Base-by-base conservation (phyloP, 2,888 invertebrate genomes). In the Oscheius onirici region DNA sequence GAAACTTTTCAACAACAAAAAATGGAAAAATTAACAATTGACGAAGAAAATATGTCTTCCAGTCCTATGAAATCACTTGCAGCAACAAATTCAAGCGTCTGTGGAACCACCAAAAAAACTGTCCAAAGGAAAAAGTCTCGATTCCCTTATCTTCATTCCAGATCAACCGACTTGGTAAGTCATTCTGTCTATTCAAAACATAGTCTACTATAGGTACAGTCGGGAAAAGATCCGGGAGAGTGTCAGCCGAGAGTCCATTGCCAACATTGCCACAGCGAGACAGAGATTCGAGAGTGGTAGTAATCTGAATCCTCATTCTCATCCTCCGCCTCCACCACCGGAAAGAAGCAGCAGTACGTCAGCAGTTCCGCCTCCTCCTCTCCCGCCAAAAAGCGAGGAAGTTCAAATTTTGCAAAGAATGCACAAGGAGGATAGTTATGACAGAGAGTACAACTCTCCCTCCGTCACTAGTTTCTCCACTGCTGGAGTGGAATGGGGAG, bases 91-190 rank as follows among this genome's bases (percentile, higher is more conserved):
- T 41, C 74, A 78, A 28, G 73, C 72, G 20, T 66, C 71, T 2
- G 71, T 69, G n/a, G 63, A 69, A 34, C 73, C 73, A 11, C 15
- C 22, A 3, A 46, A 55, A 22, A 63, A 55, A 22, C 55, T 80
- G 24, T 71, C 72, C 8, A 80, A 80, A 57, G 80, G 80, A 0
- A 80, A 80, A 51, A 77, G 76, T 43, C 52, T 80, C 17, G 80
- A 80, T 17, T 80, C 80, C 8, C 41, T 80, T 49, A 69, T 72
- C 41, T 60, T 76, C 70, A 72, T 75, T 65, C 65, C 72, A 0
- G 78, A 80, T n/a, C 69, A 77, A 46, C 66, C 66, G 0, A 58
- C 58, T 6, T 58, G 58, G 58, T 58, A 17, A 41, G 40, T 34
- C 34, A 8, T 6, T 0, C 40, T 17, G 10, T 20, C 22, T n/a